Evolutionary conservation across 2,888 invertebrate genomes (phyloP).

Genomic region (Pristionchus maxplancki): DNA sequence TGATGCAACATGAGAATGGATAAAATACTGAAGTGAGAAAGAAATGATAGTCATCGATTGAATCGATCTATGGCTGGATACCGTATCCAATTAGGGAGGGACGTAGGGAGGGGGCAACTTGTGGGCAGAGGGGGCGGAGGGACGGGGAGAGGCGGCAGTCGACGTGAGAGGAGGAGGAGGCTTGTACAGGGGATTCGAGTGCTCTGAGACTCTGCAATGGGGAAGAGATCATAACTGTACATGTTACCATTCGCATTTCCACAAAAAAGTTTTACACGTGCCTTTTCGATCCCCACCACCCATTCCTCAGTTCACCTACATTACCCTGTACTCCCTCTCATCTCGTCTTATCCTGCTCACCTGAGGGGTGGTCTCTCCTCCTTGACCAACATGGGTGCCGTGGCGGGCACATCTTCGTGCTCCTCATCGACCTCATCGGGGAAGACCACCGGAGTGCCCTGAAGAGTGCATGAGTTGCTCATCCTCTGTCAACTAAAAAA

Average conservation of each 20-base stretch:
- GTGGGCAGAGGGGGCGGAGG: constrained; percentile 88
- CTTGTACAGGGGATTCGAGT: constrained; percentile 86
- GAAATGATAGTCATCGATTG: not conserved
- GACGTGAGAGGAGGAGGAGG: constrained; percentile 88
- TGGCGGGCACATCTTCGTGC: constrained; percentile 82
- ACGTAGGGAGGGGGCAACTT: constrained; percentile 96
- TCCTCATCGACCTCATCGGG: constrained; percentile 90
- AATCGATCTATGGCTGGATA: not conserved
- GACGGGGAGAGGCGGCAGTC: constrained; percentile 78
- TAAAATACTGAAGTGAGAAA: not conserved
- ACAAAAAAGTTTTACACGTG: too few relatives aligned
- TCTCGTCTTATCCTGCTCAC: constrained; percentile 79
- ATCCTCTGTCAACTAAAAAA: too few relatives aligned
- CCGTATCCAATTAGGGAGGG: constrained; percentile 86
- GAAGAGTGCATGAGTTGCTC: constrained; percentile 39
- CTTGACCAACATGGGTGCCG: constrained; percentile 93
- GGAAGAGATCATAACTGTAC: too few relatives aligned
- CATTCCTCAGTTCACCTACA: not conserved
- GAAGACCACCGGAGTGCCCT: constrained; percentile 91
- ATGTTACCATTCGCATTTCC: constrained; percentile 54
- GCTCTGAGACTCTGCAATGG: constrained; percentile 67
- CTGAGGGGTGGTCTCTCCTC: constrained; percentile 92
- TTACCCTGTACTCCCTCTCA: too few relatives aligned
- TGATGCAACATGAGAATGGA: constrained; percentile 3
- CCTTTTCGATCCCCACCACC: too few relatives aligned